Percentiles rank a stretch among this genome's conserved stretches.
Evolutionary conservation across 53 echinoderm and acorn worm genomes (phyloP).

Genomic region (Astropecten irregularis): DNA sequence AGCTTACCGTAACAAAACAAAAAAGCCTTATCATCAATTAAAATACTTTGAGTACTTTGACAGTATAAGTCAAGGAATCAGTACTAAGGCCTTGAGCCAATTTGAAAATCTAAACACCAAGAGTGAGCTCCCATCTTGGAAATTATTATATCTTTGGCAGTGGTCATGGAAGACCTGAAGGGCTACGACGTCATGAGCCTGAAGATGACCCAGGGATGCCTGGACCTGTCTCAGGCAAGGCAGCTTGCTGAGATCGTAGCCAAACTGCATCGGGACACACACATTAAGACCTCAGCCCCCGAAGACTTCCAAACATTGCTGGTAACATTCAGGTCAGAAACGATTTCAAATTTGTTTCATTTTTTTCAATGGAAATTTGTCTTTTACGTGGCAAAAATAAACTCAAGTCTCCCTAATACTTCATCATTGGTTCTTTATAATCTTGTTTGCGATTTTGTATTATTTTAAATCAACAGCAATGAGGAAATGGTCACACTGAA

Average conservation of each 20-base stretch:
- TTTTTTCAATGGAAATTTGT: not conserved
- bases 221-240: slow-evolving; percentile 25
- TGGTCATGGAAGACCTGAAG: slow-evolving; percentile 76
- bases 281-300: not conserved
- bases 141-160: too few relatives aligned
- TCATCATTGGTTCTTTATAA: too few relatives aligned
- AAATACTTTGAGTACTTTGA: too few relatives aligned
- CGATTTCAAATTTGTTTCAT: not conserved
- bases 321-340: slow-evolving; percentile 61
- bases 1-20: too few relatives aligned
- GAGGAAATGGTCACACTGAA: slow-evolving; percentile 74
- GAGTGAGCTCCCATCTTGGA: too few relatives aligned
- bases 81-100: too few relatives aligned
- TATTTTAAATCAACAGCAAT: slow-evolving; percentile 57
- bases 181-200: slow-evolving; percentile 54
- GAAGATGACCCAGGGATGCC: slow-evolving; percentile 37
- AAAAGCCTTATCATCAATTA: too few relatives aligned
- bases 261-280: slow-evolving; percentile 61
- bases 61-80: too few relatives aligned
- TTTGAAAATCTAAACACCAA: too few relatives aligned
- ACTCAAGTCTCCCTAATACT: too few relatives aligned
- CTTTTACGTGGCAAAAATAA: too few relatives aligned
- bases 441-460: too few relatives aligned
- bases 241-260: slow-evolving; percentile 33
- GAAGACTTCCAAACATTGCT: slow-evolving; percentile 59